phyloP scores from a whole-genome alignment of 2,888 invertebrate genomes.

The Sialis lutaria region DNA sequence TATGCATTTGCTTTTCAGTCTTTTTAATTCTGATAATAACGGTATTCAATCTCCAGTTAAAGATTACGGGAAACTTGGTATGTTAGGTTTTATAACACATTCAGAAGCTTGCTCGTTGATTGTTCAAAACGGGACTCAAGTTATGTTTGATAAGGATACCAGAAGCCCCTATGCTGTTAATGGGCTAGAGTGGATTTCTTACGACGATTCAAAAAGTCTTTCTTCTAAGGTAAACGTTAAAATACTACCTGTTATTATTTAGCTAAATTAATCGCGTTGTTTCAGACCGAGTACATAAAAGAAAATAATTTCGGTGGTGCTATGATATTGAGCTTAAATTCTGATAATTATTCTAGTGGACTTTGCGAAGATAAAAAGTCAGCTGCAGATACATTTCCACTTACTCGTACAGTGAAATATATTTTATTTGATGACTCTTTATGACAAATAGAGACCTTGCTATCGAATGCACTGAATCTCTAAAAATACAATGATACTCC shows the following conservation, averaged over 20 bases:
- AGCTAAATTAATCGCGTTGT: conserved; percentile 7
- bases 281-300: conserved; percentile 40
- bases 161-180: conserved; percentile 62
- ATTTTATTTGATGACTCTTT: conserved; percentile 16
- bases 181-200: conserved; percentile 65
- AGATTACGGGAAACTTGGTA: conserved; percentile 49
- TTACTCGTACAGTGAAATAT: conserved; percentile 21
- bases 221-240: conserved; percentile 39
- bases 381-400: conserved; percentile 21
- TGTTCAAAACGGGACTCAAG: conserved; percentile 29
- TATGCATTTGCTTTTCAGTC: conserved; percentile 20
- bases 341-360: conserved; percentile 50
- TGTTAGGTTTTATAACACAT: conserved; percentile 51
- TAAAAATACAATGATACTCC: background rate
- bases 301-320: conserved; percentile 52
- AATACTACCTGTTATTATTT: background rate
- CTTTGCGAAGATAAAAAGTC: conserved; percentile 25
- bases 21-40: conserved; percentile 49
- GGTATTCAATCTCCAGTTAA: conserved; percentile 51
- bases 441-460: conserved; percentile 17
- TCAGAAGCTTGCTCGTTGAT: conserved; percentile 51
- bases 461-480: conserved; percentile 14
- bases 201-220: conserved; percentile 55
- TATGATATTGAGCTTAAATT: conserved; percentile 70
- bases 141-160: conserved; percentile 45